Evolutionary conservation across 2,888 invertebrate genomes (phyloP).

Genomic region (Dichetophora obliterata): DNA sequence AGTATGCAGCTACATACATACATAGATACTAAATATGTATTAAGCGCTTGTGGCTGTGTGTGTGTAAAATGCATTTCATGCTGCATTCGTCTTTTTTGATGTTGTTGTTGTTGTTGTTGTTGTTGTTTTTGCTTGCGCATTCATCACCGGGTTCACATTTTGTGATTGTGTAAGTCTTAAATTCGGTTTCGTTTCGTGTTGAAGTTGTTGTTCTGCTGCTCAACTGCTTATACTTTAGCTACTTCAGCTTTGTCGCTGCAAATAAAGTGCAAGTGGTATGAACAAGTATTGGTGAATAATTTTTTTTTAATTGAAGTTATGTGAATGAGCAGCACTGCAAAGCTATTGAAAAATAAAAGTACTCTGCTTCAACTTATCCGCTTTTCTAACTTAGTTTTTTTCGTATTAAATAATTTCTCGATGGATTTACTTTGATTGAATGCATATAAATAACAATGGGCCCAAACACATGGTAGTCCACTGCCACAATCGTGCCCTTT

Average conservation of each 20-base stretch:
- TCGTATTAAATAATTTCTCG: not conserved
- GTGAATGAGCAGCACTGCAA: no score
- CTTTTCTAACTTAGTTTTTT: not conserved
- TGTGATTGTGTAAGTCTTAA: constrained; percentile 59
- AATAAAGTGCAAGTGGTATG: constrained; percentile 24
- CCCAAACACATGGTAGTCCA: no score
- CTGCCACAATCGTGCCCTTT: no score
- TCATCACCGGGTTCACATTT: constrained; percentile 6
- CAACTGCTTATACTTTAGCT: not conserved
- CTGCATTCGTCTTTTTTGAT: constrained; percentile 21
- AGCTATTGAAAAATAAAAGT: no score
- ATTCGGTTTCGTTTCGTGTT: constrained; percentile 8
- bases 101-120: constrained; percentile 10
- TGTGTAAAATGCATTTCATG: constrained; percentile 1
- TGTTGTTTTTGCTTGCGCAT: constrained; percentile 2
- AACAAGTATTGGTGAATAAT: no score
- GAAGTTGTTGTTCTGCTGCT: not conserved
- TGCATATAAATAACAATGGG: no score
- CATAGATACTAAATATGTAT: not conserved
- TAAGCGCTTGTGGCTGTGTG: constrained; percentile 27
- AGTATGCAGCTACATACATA: no score
- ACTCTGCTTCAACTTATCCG: no score
- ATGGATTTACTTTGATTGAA: no score
- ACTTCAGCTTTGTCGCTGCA: not conserved
- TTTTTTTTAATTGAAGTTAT: no score